A percentile compares a stretch with the other conserved stretches of the same genome.
Evolutionary conservation across 2,888 invertebrate genomes (phyloP).

Genomic region (Hydrotaea diabolus): DNA sequence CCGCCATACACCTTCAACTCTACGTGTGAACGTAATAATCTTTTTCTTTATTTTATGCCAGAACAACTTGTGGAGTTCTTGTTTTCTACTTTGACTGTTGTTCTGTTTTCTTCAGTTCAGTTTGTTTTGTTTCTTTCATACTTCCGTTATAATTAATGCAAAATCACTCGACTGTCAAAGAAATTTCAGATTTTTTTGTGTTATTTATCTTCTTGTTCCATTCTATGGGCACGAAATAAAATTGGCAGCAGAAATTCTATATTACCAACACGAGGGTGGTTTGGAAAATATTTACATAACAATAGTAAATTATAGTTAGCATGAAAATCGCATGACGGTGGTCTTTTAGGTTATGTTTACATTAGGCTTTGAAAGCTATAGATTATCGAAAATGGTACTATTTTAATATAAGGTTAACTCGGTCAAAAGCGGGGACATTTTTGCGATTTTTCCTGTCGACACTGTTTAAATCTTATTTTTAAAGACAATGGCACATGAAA

Average conservation of each 20-base stretch:
- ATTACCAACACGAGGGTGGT: background rate
- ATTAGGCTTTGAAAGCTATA: too few relatives aligned
- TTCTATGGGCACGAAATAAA: background rate
- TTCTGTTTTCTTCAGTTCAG: background rate
- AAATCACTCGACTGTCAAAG: slow-evolving; percentile 42
- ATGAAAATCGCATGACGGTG: too few relatives aligned
- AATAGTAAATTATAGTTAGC: too few relatives aligned
- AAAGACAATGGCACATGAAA: too few relatives aligned
- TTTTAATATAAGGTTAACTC: too few relatives aligned
- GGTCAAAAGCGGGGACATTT: too few relatives aligned
- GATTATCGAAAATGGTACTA: too few relatives aligned
- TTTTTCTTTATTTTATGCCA: background rate
- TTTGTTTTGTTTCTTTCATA: slow-evolving; percentile 33
- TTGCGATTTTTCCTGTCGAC: too few relatives aligned
- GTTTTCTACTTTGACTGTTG: too few relatives aligned
- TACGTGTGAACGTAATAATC: background rate
- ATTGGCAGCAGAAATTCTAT: background rate
- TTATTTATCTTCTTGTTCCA: background rate
- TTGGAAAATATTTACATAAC: background rate
- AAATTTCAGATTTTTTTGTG: slow-evolving; percentile 14
- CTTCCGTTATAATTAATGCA: slow-evolving; percentile 63
- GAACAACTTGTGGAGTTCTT: background rate
- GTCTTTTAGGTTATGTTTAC: too few relatives aligned
- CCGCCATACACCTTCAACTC: background rate
- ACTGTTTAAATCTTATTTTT: too few relatives aligned